These are phyloP conservation scores for Brotula barbata DNA, from an alignment of 2,797 vertebrate genomes.

Conservation along the genomic window DNA sequence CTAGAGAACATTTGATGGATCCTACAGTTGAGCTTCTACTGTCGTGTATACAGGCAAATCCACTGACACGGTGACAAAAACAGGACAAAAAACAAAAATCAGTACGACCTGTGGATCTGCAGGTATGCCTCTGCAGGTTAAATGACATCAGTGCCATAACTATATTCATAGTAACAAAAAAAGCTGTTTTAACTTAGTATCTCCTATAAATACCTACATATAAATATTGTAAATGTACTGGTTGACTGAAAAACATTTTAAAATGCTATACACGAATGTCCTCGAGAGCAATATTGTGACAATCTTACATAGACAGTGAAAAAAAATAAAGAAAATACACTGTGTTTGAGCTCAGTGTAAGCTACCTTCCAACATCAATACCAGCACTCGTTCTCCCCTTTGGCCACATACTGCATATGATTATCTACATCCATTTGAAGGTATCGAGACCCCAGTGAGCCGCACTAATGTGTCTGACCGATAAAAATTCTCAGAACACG, in stretches of 20 bases:
- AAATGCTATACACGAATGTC: constrained; percentile 77
- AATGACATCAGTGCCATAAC: constrained; percentile 65
- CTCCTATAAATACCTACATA: constrained; percentile 80
- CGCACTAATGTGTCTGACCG: constrained; percentile 28
- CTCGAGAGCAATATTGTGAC: constrained; percentile 77
- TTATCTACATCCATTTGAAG: constrained; percentile 65
- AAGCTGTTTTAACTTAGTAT: constrained; percentile 76
- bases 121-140: constrained; percentile 41
- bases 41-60: constrained; percentile 38
- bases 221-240: constrained; percentile 88
- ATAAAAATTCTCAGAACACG: constrained; percentile 22
- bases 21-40: constrained; percentile 50
- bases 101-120: constrained; percentile 43
- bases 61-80: constrained; percentile 41
- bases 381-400: constrained; percentile 34
- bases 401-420: constrained; percentile 68
- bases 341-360: constrained; percentile 82
- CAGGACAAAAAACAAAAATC: constrained; percentile 21
- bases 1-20: constrained; percentile 40
- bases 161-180: constrained; percentile 54
- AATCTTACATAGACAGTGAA: constrained; percentile 63
- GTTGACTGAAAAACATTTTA: constrained; percentile 78
- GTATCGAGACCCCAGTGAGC: constrained; percentile 39
- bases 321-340: constrained; percentile 51
- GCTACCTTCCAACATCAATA: constrained; percentile 72